Evolutionary conservation across 2,797 vertebrate species (phyloP), one percentile per base, ranked within the genome.

Genomic region (Typhlichthys subterraneus): DNA sequence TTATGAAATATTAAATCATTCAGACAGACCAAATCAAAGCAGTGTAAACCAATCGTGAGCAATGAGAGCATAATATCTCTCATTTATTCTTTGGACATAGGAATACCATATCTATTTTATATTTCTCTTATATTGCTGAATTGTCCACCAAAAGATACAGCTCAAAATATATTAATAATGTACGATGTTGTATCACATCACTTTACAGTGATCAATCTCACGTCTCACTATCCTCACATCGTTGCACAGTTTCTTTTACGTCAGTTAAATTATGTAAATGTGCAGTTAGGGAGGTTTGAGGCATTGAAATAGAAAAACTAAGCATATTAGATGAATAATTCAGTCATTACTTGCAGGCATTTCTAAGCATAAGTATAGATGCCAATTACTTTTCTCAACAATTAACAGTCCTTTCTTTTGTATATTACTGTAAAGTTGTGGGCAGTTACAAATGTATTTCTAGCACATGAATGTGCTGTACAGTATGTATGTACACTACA

Each of bases 251-350:
- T 81, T 88, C 83, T 80, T 61, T 68, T 78, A 62, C 75, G 23
- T 82, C 77, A 77, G 63, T 82, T 78, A 73, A 81, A 67, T 77
- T 77, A 75, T 61, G 55, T 69, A 76, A 85, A 78, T 74, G 74
- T 65, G 47, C 46, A 81, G 70, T 15, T 1, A 79, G 60, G 61
- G 65, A 73, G 65, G 71, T 73, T 85, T 76, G 81, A 82, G 73
- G 71, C 70, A 82, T 79, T 70, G 71, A 81, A 85, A 87, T 82
- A 85, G 76, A 91, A 83, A 77, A 79, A 80, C 71, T 88, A 87
- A 72, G 69, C 85, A 87, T 88, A 84, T 81, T 82, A 73, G 59
- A 88, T 88, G 70, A 88, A 90, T 89, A 84, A 88, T 90, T 85
- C 80, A 89, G 57, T 70, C 63, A 75, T 81, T 73, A 82, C 82